These are phyloP conservation scores for Idaea biselata DNA, from an alignment of 2,888 invertebrate species.

Conservation along the genomic window DNA sequence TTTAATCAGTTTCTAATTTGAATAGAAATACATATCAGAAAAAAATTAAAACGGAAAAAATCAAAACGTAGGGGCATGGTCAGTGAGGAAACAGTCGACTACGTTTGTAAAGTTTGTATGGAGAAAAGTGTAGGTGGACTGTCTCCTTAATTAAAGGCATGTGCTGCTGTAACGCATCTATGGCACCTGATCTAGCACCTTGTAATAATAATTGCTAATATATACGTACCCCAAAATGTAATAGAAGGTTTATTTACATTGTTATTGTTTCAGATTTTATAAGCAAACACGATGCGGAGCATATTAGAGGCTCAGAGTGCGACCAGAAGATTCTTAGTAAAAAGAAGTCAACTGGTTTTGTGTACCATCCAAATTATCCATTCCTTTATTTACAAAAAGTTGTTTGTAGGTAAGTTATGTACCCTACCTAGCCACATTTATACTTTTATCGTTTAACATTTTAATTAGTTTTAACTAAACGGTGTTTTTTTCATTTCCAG, in stretches of 20 bases:
- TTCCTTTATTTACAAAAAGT: slow-evolving; percentile 97
- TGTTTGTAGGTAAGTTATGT: slow-evolving; percentile 88
- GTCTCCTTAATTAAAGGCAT: too few species aligned
- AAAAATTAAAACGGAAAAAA: too few species aligned
- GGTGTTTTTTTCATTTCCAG: slow-evolving; percentile 53
- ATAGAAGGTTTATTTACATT: slow-evolving; percentile 5
- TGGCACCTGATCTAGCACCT: too few species aligned
- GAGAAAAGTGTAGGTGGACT: too few species aligned
- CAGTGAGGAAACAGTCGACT: too few species aligned
- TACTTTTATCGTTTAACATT: background rate
- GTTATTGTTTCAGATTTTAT: slow-evolving; percentile 87
- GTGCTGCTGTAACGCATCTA: too few species aligned
- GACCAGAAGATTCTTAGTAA: slow-evolving; percentile 98
- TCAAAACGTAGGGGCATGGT: too few species aligned
- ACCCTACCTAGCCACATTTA: background rate
- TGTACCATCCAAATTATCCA: slow-evolving; percentile 98
- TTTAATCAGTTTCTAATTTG: too few species aligned
- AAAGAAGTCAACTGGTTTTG: slow-evolving; percentile 94
- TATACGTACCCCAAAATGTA: too few species aligned
- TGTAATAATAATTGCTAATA: too few species aligned
- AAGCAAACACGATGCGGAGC: slow-evolving; percentile 95
- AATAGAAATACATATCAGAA: too few species aligned
- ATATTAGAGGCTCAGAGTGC: slow-evolving; percentile 98
- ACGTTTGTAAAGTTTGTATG: too few species aligned
- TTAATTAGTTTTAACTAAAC: background rate